Evolutionary conservation across 2,888 invertebrate species (phyloP).

Genomic region (Oegoconia quadripuncta): DNA sequence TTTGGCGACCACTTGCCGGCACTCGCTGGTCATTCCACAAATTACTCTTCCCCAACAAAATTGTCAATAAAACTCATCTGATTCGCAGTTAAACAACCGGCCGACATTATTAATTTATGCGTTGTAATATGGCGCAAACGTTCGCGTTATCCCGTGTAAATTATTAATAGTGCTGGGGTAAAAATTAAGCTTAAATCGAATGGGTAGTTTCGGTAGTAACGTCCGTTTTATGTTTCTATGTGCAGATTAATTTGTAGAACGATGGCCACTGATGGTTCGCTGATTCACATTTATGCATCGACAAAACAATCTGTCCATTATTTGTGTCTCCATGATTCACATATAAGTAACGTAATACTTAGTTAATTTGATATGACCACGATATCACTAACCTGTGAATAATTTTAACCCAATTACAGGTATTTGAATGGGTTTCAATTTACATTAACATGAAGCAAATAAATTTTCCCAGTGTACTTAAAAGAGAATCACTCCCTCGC

Average conservation of each 20-base stretch:
- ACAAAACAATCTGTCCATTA: too few relatives aligned
- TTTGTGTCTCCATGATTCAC: too few relatives aligned
- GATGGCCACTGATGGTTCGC: constrained; percentile 51
- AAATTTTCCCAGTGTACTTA: constrained; percentile 30
- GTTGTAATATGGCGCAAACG: constrained; percentile 77
- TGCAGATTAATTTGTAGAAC: constrained; percentile 66
- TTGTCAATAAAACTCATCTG: constrained; percentile 80
- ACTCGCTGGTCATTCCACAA: constrained; percentile 72
- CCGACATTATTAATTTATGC: constrained; percentile 79
- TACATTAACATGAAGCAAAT: constrained; percentile 42
- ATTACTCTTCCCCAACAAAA: constrained; percentile 78
- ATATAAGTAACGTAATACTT: too few relatives aligned
- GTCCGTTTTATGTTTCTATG: constrained; percentile 70
- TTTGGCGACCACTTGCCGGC: constrained; percentile 61
- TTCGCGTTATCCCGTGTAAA: constrained; percentile 74
- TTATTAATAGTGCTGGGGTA: constrained; percentile 78
- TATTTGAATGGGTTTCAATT: too few relatives aligned
- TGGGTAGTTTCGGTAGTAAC: constrained; percentile 74
- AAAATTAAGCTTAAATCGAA: constrained; percentile 78
- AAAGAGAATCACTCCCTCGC: constrained; percentile 58
- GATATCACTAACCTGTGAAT: too few relatives aligned
- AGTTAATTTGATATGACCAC: too few relatives aligned
- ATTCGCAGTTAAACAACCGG: constrained; percentile 79
- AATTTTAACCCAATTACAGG: too few relatives aligned
- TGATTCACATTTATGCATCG: constrained; percentile 16